Base-by-base conservation (phyloP, 2,888 invertebrate genomes). In the Tipula confusa region DNA sequence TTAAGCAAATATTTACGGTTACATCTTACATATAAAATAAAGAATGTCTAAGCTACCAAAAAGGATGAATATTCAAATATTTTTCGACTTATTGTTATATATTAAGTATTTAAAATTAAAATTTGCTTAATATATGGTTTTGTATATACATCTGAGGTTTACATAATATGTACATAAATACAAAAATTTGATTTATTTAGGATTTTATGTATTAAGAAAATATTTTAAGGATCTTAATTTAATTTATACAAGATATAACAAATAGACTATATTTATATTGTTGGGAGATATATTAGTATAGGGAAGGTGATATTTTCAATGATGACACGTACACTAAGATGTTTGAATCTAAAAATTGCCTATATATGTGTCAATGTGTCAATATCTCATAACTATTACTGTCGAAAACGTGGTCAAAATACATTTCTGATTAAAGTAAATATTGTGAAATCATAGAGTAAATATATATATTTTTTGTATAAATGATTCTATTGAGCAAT, bases 11-110 rank as follows among this genome's bases (percentile, higher is more conserved):
- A 64, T 64, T 64, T 64, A 64, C 64, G 7, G 64, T 7, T 18
- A 48, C 48, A 24, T 48, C 18, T 15, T 48, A 48, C 15, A 43
- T 48, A 43, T 43, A 43, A 64, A 24, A 24, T 64, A 24, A 64
- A 64, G 64, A 64, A 64, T 64, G 18, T 64, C 9, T 64, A 24
- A 18, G 64, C 24, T 64, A 15, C 15, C n/a, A 64, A 18, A 64
- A 64, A 64, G 24, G 64, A 64, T 64, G 64, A 64, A 64, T 64
- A 64, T 64, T 64, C 64, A 64, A 64, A 64, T 64, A 24, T 64
- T n/a, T n/a, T n/a, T n/a, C n/a, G n/a, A n/a, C n/a, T n/a, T n/a
- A n/a, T n/a, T n/a, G n/a, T n/a, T n/a, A n/a, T n/a, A n/a, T n/a
- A n/a, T 24, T 24, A 64, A 64, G 64, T 18, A 64, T 18, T 64